Percentiles rank a stretch among this genome's conserved stretches.
Conservation (phyloP, 1,140 invertebrate species). For the Drosophila nannoptera region DNA sequence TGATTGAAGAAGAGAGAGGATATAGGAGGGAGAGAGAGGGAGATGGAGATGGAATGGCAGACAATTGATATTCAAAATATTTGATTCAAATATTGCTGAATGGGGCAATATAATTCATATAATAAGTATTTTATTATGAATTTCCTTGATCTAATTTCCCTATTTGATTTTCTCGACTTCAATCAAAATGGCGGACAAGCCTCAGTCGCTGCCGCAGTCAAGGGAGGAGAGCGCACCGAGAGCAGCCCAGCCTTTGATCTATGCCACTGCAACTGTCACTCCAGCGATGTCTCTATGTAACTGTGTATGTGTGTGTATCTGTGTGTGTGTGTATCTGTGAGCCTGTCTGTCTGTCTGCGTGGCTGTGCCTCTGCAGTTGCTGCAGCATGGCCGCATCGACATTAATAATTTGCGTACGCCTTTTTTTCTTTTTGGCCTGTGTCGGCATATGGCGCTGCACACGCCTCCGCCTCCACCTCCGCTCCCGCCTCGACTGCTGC, state of each 20-base stretch:
- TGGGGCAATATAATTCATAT: too few relatives aligned
- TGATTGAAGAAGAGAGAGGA: too few relatives aligned
- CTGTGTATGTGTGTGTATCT: neutral
- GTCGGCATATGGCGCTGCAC: too few relatives aligned
- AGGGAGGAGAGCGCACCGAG: constrained; percentile 19
- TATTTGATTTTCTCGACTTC: neutral
- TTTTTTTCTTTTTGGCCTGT: neutral
- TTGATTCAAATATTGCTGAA: too few relatives aligned
- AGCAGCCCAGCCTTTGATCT: constrained; percentile 51
- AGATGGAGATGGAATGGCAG: too few relatives aligned
- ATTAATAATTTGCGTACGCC: constrained; percentile 66
- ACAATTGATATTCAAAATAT: too few relatives aligned
- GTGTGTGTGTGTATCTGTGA: constrained; percentile 13
- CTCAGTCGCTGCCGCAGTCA: constrained; percentile 21
- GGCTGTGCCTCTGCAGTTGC: constrained; percentile 22
- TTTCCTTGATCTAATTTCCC: too few relatives aligned
- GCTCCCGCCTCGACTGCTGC: constrained; percentile 35
- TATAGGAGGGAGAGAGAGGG: too few relatives aligned
- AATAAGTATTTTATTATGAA: too few relatives aligned
- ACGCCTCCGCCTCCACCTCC: neutral
- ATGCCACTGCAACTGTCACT: constrained; percentile 1
- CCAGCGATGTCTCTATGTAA: neutral
- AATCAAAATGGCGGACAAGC: constrained; percentile 29
- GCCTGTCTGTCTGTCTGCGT: constrained; percentile 17
- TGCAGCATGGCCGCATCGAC: constrained; percentile 38